phyloP scores from a whole-genome alignment of 2,113 vertebrate genomes.

The Zonotrichia leucophrys region DNA sequence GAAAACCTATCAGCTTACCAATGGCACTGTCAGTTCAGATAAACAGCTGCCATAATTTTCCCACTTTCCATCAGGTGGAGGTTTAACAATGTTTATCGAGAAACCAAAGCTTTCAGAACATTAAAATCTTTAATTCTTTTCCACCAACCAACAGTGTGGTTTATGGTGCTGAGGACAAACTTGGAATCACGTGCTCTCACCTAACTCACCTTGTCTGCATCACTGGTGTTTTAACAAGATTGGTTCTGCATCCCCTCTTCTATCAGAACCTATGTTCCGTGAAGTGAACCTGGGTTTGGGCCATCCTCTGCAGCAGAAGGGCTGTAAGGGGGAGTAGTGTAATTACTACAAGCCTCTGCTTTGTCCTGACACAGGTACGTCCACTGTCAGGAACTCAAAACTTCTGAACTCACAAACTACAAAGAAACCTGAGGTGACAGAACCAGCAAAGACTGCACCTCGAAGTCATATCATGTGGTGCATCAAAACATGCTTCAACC shows the following conservation, averaged over 20 bases:
- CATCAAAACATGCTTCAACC: neutral
- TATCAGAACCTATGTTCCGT: neutral
- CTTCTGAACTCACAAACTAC: neutral
- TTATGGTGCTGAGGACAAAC: neutral
- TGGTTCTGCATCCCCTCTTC: neutral
- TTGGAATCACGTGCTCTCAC: neutral
- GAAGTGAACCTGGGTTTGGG: neutral
- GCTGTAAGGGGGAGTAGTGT: neutral
- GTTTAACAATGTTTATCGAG: neutral
- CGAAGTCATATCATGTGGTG: neutral
- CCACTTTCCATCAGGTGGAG: neutral
- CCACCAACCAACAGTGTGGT: neutral
- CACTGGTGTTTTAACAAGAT: neutral
- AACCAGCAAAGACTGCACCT: neutral
- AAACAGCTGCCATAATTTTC: neutral
- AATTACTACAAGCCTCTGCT: neutral
- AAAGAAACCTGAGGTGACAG: neutral
- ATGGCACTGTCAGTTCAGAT: neutral
- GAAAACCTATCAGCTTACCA: neutral
- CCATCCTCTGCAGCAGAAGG: neutral
- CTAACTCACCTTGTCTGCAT: neutral
- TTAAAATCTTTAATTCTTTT: neutral
- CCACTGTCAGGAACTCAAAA: neutral
- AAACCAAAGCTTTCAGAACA: neutral
- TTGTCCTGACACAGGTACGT: fast-evolving